These are phyloP conservation scores for Ethmia dodecea DNA, from an alignment of 2,888 invertebrate genomes.

Conservation along the genomic window DNA sequence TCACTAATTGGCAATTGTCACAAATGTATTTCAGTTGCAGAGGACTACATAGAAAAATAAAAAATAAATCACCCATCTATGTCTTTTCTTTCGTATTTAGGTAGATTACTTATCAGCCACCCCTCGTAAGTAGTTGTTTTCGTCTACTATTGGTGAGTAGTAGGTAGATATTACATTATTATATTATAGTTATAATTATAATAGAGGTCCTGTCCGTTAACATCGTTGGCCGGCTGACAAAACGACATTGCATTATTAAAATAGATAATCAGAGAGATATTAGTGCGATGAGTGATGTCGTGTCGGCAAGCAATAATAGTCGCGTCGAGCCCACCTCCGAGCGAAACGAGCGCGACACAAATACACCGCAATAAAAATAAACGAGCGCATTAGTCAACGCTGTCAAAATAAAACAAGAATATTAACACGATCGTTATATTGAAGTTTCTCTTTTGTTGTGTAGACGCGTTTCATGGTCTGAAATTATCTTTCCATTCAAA, in stretches of 20 bases:
- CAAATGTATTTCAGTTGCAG: too few species aligned
- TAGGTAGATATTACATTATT: too few species aligned
- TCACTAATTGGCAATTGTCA: too few species aligned
- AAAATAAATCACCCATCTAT: too few species aligned
- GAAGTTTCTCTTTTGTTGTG: slow-evolving; percentile 28
- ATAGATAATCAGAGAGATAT: slow-evolving; percentile 62
- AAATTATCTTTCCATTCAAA: slow-evolving; percentile 22
- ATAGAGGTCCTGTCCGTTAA: slow-evolving; percentile 21
- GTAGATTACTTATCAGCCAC: too few species aligned
- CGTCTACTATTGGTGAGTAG: too few species aligned
- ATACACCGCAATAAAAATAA: slow-evolving; percentile 73
- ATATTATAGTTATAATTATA: too few species aligned
- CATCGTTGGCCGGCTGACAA: slow-evolving; percentile 53
- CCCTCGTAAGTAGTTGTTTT: too few species aligned
- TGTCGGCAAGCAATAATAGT: slow-evolving; percentile 69
- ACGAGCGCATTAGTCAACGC: slow-evolving; percentile 70
- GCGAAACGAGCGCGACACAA: slow-evolving; percentile 57
- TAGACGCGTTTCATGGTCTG: slow-evolving; percentile 21
- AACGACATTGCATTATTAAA: slow-evolving; percentile 50
- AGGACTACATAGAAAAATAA: too few species aligned
- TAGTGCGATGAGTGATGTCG: slow-evolving; percentile 69
- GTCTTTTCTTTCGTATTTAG: too few species aligned
- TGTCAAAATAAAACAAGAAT: slow-evolving; percentile 70
- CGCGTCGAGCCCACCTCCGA: slow-evolving; percentile 39
- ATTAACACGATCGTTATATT: slow-evolving; percentile 44